A percentile compares a stretch with the other conserved stretches of the same genome.
phyloP scores from a whole-genome alignment of 2,797 vertebrate species.

The Galago senegalensis region DNA sequence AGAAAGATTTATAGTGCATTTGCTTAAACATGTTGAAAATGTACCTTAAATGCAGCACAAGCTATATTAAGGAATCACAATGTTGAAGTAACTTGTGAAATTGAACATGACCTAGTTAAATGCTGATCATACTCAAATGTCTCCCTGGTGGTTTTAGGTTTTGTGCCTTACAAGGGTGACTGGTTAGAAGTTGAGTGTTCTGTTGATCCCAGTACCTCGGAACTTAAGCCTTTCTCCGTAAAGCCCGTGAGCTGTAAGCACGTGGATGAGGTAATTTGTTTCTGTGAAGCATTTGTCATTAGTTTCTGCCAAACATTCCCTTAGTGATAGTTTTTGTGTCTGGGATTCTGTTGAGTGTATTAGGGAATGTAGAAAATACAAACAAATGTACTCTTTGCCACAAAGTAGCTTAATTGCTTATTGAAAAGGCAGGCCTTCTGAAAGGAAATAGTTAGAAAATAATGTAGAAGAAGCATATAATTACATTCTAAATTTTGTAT shows the following conservation, averaged over 20 bases:
- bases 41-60: neutral
- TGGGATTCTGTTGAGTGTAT: neutral
- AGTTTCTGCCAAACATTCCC: neutral
- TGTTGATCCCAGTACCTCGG: constrained; percentile 89
- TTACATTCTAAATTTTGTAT: neutral
- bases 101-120: neutral
- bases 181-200: constrained; percentile 94
- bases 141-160: constrained; percentile 88
- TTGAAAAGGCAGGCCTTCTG: neutral
- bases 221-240: constrained; percentile 91
- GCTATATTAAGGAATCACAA: neutral
- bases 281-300: neutral
- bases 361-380: neutral
- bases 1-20: neutral
- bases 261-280: constrained; percentile 90
- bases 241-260: constrained; percentile 93
- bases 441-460: neutral
- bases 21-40: constrained; percentile 13
- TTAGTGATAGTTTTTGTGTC: neutral
- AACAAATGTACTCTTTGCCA: neutral
- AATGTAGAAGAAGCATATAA: neutral
- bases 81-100: constrained; percentile 9
- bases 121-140: neutral
- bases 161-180: constrained; percentile 94
- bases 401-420: neutral